These are phyloP conservation scores for Ditula angustiorana DNA, from an alignment of 2,888 invertebrate genomes.

Conservation along the genomic window DNA sequence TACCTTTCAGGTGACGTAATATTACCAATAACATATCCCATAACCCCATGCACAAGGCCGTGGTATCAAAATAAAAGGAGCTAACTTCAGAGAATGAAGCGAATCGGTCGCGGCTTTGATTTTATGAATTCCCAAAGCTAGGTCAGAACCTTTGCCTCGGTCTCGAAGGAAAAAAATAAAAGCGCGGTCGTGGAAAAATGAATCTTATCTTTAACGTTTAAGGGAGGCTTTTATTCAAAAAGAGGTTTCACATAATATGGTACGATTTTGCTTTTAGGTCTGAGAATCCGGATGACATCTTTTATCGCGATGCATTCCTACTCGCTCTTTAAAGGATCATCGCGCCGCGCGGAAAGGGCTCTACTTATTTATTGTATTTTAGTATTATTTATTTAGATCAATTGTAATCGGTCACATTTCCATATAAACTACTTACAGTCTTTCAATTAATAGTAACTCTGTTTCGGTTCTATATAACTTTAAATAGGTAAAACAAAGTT, in stretches of 20 bases:
- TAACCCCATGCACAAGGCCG: neutral
- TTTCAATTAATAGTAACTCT: neutral
- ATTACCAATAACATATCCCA: neutral
- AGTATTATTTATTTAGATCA: conserved; percentile 15
- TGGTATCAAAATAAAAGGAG: conserved; percentile 54
- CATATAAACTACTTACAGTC: neutral
- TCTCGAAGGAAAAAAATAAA: conserved; percentile 66
- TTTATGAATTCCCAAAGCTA: conserved; percentile 83
- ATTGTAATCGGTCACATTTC: neutral
- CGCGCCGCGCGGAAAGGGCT: conserved; percentile 23
- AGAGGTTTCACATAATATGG: conserved; percentile 51
- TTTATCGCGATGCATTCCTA: conserved; percentile 83
- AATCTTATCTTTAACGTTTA: conserved; percentile 57
- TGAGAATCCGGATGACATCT: conserved; percentile 82
- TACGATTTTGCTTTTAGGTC: conserved; percentile 69
- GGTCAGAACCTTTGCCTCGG: conserved; percentile 76
- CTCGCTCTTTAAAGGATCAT: conserved; percentile 68
- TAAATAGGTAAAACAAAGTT: neutral
- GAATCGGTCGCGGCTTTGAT: conserved; percentile 66
- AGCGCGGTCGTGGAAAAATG: conserved; percentile 50
- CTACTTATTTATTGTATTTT: conserved; percentile 33
- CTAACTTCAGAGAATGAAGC: conserved; percentile 70
- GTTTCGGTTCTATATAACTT: neutral
- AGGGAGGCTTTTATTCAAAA: conserved; percentile 53
- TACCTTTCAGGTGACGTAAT: neutral